phyloP scores from a whole-genome alignment of 2,113 vertebrate species.

The Sylvietta virens region DNA sequence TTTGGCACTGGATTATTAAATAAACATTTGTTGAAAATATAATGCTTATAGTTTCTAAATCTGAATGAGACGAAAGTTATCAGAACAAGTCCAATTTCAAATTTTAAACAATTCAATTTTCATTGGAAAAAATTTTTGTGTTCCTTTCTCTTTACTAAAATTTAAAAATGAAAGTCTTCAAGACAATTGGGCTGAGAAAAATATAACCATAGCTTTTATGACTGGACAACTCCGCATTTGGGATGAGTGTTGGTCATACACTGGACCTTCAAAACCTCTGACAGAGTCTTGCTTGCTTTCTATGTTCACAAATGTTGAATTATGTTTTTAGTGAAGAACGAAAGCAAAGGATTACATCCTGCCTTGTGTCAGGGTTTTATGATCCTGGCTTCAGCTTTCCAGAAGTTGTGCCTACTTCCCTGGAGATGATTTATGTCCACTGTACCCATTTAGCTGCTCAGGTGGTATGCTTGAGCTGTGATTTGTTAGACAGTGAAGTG shows the following conservation, averaged over 20 bases:
- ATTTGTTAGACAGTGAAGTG: not conserved
- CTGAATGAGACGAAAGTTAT: not conserved
- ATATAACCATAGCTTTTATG: not conserved
- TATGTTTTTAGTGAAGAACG: not conserved
- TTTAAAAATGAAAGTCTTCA: not conserved
- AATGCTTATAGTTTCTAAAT: not conserved
- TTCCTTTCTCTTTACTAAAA: not conserved
- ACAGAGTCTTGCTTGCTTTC: not conserved
- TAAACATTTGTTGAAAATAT: not conserved
- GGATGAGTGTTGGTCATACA: fast-evolving
- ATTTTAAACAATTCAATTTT: not conserved
- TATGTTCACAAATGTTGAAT: not conserved
- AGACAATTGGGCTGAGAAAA: not conserved
- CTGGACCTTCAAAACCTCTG: not conserved
- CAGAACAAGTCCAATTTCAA: not conserved
- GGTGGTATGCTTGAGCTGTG: not conserved
- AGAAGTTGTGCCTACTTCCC: not conserved
- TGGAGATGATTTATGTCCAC: not conserved
- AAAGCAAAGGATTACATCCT: not conserved
- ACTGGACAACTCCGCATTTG: not conserved
- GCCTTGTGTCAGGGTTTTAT: fast-evolving
- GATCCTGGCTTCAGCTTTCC: not conserved
- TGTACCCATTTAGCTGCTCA: not conserved
- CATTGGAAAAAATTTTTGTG: not conserved
- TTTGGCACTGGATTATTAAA: not conserved